Evolutionary conservation across 2,888 invertebrate genomes (phyloP).

Genomic region (Nezara viridula): DNA sequence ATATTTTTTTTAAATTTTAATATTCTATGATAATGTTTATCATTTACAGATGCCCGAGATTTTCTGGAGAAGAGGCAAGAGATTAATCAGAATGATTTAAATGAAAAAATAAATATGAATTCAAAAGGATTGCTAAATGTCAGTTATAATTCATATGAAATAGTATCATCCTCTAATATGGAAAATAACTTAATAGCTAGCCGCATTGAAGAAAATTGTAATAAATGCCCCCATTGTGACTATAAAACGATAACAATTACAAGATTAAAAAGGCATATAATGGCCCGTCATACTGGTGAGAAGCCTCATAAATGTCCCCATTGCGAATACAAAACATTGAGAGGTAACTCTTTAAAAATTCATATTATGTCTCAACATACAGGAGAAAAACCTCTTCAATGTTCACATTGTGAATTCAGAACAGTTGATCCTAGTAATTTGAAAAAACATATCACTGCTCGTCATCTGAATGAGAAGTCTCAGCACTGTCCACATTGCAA

Average conservation of each 20-base stretch:
- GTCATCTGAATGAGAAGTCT: conserved; percentile 2
- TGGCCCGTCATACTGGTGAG: conserved; percentile 35
- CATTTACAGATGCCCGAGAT: neutral
- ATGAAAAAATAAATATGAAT: neutral
- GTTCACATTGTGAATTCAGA: conserved; percentile 32
- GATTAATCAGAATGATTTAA: neutral
- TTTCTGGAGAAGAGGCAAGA: neutral
- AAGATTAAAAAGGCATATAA: neutral
- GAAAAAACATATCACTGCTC: conserved; percentile 29
- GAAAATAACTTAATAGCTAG: neutral
- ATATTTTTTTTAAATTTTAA: too few relatives aligned
- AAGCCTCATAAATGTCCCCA: conserved; percentile 44
- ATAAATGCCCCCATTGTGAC: conserved; percentile 15
- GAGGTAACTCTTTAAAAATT: conserved; percentile 16
- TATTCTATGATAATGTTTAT: neutral
- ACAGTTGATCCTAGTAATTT: conserved; percentile 16
- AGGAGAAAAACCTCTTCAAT: conserved; percentile 21
- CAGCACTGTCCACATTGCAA: conserved; percentile 22
- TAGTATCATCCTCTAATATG: neutral
- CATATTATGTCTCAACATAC: conserved; percentile 50
- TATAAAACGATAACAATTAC: neutral
- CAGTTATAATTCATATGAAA: neutral
- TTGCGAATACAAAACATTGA: conserved; percentile 1
- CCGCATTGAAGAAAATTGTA: neutral
- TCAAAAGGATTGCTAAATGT: neutral